Evolutionary conservation across 2,888 invertebrate species (phyloP).

Genomic region (Papilio demoleus): DNA sequence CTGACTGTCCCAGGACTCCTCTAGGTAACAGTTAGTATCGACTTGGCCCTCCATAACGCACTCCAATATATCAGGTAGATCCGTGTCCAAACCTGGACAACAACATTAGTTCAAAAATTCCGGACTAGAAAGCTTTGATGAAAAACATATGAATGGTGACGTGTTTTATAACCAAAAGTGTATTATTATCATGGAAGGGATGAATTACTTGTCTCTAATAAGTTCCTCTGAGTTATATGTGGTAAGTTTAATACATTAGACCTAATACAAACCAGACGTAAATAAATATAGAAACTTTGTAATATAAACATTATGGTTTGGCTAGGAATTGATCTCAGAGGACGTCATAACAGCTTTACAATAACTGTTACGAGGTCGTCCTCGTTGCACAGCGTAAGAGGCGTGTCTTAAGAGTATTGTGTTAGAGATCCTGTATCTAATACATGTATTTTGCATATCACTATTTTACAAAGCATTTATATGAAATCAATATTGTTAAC

Average conservation of each 20-base stretch:
- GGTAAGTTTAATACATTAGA: neutral
- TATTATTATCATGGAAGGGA: too few relatives aligned
- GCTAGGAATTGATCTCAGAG: neutral
- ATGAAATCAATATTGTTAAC: neutral
- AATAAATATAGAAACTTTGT: neutral
- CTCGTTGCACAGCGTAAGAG: neutral
- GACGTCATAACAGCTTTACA: neutral
- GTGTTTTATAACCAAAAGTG: neutral
- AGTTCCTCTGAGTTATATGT: neutral
- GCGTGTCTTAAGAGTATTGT: slow-evolving; percentile 1
- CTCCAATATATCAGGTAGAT: slow-evolving; percentile 77
- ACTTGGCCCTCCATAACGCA: slow-evolving; percentile 78
- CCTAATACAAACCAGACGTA: neutral
- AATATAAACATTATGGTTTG: neutral
- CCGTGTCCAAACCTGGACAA: slow-evolving; percentile 80
- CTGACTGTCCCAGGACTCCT: slow-evolving; percentile 82
- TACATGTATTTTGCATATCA: neutral
- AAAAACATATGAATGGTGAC: slow-evolving; percentile 14
- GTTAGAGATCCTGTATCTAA: neutral
- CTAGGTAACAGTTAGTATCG: slow-evolving; percentile 82
- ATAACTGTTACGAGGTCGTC: slow-evolving; percentile 12
- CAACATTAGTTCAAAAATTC: slow-evolving; percentile 63
- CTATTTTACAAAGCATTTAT: slow-evolving; percentile 16
- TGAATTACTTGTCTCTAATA: too few relatives aligned
- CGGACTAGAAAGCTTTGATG: slow-evolving; percentile 53